Base-by-base conservation (phyloP, 2,113 vertebrate species). In the Heterocephalus glaber region DNA sequence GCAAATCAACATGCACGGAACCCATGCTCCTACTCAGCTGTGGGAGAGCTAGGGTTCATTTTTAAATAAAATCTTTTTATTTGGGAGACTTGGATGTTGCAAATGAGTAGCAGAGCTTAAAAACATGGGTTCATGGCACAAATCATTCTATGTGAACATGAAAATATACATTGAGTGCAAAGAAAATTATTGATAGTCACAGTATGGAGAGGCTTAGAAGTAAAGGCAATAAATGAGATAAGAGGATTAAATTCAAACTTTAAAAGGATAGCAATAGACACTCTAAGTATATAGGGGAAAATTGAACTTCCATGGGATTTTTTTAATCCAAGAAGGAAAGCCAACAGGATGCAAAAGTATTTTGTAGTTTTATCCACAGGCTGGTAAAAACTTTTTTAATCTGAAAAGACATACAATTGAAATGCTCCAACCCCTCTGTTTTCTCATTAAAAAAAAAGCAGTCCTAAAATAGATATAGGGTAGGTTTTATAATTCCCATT, bases 61-160 rank as follows among this genome's bases (percentile, higher is more conserved):
- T 93, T 94, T 61, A 92, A 83, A 87, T 93, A 47, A 93, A 87
- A 84, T 65, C 54, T 92, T 63, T 65, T 84, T 90, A 68, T 49
- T 52, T 85, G 63, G 74, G 35, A 96, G 63, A 94, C 22, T 13
- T 2, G 47, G 19, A 52, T 30, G 49, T 13, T 41, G 60, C 14
- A 38, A 17, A 79, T 17, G 6, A 58, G 20, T 76, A 79, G 33
- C 10, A 85, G 5, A 77, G 26, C 66, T 89, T 94, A 65, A 89
- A 86, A 87, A 52, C 49, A 47, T 65, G 22, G 6, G 7, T 61
- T 20, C 1, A 17, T 44, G 33, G 77, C 56, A 82, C 66, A 38
- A 91, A 65, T 91, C 38, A 70, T 68, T 91, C 84, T 91, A 89
- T 83, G 92, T 30, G 93, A 94, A 93, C 28, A 66, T 17, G 61